phyloP scores from a whole-genome alignment of 2,797 vertebrate species.

The Spinus pinus region DNA sequence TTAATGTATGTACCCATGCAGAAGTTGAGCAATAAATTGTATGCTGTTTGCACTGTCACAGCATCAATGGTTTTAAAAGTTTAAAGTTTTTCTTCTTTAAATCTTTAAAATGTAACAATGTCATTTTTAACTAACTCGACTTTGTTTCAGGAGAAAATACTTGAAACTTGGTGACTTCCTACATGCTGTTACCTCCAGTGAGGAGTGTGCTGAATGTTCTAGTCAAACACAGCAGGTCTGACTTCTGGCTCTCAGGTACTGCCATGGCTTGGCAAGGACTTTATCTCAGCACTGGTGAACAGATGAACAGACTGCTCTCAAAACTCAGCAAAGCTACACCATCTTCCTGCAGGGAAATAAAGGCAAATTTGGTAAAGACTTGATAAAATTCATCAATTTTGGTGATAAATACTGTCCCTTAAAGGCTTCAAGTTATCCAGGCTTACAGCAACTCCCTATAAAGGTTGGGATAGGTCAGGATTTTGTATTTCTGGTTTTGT shows the following conservation, averaged over 20 bases:
- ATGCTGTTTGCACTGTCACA: slow-evolving; percentile 91
- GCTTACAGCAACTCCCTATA: neutral
- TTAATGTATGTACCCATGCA: slow-evolving; percentile 85
- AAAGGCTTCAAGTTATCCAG: neutral
- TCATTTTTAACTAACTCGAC: neutral
- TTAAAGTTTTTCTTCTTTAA: slow-evolving; percentile 40
- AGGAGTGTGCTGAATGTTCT: neutral
- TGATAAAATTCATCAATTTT: neutral
- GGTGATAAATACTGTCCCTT: neutral
- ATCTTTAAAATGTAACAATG: neutral
- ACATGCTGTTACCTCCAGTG: fast-evolving
- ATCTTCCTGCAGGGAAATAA: neutral
- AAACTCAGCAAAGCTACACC: neutral
- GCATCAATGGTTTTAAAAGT: slow-evolving; percentile 78
- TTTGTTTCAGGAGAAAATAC: neutral
- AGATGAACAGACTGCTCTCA: neutral
- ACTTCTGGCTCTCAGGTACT: neutral
- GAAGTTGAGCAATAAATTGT: slow-evolving; percentile 93
- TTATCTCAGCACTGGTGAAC: neutral
- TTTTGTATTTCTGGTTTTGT: too few species aligned
- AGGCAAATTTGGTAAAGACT: neutral
- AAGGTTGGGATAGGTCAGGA: neutral
- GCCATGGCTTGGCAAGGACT: neutral
- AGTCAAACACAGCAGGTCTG: neutral
- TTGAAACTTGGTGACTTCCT: neutral